Conservation (phyloP, 2,113 vertebrate genomes). For the Chloebia gouldiae region DNA sequence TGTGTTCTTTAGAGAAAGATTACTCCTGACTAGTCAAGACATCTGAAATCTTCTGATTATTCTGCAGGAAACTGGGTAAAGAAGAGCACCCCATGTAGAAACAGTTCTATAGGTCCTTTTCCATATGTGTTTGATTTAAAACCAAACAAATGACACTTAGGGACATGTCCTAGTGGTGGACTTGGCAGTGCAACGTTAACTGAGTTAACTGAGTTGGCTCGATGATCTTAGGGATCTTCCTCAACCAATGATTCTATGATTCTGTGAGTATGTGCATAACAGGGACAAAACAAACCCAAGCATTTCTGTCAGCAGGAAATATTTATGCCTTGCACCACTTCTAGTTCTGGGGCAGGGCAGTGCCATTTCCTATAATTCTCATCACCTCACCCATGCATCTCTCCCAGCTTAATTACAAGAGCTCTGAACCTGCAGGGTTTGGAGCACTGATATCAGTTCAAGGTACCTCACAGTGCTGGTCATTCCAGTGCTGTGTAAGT, state of each 20-base stretch:
- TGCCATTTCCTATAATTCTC: not conserved
- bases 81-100: not conserved
- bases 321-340: not conserved
- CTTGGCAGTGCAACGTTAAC: rapidly evolving
- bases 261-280: not conserved
- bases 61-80: not conserved
- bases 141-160: not conserved
- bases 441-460: not conserved
- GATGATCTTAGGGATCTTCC: not conserved
- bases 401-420: not conserved
- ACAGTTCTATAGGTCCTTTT: not conserved
- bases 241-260: not conserved
- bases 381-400: not conserved
- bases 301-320: not conserved
- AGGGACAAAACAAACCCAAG: not conserved
- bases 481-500: not conserved
- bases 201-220: too few species aligned
- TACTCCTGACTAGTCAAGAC: not conserved
- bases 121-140: not conserved
- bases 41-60: not conserved
- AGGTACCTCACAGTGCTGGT: not conserved
- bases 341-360: not conserved
- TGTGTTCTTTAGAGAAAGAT: not conserved
- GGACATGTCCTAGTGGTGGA: not conserved
- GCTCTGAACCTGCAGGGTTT: not conserved